These are phyloP conservation scores for Phyto melanocephala DNA, from an alignment of 2,888 invertebrate species.

Conservation along the genomic window DNA sequence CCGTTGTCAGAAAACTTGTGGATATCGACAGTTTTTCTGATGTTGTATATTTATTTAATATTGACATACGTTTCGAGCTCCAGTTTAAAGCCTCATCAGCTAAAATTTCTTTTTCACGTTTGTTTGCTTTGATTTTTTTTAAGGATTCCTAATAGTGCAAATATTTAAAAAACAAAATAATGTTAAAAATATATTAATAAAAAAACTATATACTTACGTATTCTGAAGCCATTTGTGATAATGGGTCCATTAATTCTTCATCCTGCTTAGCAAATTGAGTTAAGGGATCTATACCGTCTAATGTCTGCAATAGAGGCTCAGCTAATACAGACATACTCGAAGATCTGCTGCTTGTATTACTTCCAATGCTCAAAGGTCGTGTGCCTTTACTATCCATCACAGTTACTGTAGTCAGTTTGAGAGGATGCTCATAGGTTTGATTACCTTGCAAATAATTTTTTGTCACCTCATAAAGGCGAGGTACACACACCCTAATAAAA, in stretches of 20 bases:
- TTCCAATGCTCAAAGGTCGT: slow-evolving; percentile 71
- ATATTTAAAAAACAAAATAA: neutral
- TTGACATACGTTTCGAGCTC: slow-evolving; percentile 86
- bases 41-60: slow-evolving; percentile 94
- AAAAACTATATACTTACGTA: slow-evolving; percentile 68
- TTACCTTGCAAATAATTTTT: slow-evolving; percentile 71
- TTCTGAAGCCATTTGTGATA: slow-evolving; percentile 82
- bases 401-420: slow-evolving; percentile 80
- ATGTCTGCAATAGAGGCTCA: slow-evolving; percentile 80
- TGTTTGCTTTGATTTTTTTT: slow-evolving; percentile 67
- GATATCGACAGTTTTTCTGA: slow-evolving; percentile 94
- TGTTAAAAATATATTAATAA: neutral
- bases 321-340: slow-evolving; percentile 79
- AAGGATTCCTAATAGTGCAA: slow-evolving; percentile 69
- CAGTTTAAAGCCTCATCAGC: slow-evolving; percentile 83
- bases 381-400: slow-evolving; percentile 80
- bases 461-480: slow-evolving; percentile 71
- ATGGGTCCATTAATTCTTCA: slow-evolving; percentile 81
- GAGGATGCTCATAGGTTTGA: slow-evolving; percentile 81
- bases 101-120: slow-evolving; percentile 69
- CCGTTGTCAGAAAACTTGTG: slow-evolving; percentile 87
- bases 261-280: slow-evolving; percentile 84
- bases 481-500: slow-evolving; percentile 73
- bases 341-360: slow-evolving; percentile 80
- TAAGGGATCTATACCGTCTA: slow-evolving; percentile 86